Conservation (phyloP, 2,797 vertebrate genomes). For the Phalanger gymnotis region DNA sequence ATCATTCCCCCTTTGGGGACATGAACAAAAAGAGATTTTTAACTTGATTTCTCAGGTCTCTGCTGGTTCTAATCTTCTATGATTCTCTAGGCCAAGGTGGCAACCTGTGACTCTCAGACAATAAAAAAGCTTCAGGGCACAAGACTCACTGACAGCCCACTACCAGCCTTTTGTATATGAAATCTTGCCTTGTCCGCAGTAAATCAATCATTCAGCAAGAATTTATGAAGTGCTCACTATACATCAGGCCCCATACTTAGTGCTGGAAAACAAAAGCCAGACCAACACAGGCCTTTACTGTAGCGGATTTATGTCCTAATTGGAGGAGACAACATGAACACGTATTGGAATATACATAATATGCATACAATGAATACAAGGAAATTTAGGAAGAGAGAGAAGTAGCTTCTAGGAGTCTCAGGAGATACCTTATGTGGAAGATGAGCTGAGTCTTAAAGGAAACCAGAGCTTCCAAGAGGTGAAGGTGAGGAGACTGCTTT, state of each 20-base stretch:
- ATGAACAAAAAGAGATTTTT: too few species aligned
- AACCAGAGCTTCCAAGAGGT: background rate
- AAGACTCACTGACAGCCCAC: too few species aligned
- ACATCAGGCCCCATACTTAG: background rate
- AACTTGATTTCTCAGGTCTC: too few species aligned
- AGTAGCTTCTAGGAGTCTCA: background rate
- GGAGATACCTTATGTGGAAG: background rate
- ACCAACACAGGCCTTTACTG: background rate
- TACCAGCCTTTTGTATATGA: too few species aligned
- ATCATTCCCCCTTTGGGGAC: too few species aligned
- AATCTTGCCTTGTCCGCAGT: too few species aligned
- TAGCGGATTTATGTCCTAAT: background rate
- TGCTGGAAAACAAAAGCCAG: background rate
- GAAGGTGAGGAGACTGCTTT: background rate
- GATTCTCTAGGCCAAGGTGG: too few species aligned
- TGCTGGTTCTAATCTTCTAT: too few species aligned
- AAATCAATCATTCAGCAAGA: too few species aligned
- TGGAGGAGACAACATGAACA: background rate
- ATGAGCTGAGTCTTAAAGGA: background rate
- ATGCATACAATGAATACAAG: background rate
- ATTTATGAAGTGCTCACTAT: background rate
- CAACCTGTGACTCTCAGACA: too few species aligned
- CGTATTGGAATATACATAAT: background rate
- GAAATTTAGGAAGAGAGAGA: too few species aligned
- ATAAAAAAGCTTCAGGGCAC: too few species aligned